phyloP scores from a whole-genome alignment of 2,888 invertebrate species.

The Polyommatus icarus region DNA sequence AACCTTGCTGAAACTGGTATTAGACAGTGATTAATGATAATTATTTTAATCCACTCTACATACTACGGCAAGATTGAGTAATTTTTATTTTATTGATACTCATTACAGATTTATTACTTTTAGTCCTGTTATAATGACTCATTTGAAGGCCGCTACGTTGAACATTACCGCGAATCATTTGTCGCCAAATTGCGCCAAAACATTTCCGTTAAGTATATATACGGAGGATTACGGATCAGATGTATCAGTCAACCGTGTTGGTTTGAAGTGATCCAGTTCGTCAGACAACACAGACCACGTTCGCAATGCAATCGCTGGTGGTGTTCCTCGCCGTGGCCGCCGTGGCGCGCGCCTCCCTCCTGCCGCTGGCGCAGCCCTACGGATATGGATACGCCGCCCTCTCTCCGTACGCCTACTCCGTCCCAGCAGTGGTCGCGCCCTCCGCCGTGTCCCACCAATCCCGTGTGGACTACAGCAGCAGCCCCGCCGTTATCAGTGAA shows the following conservation, averaged over 20 bases:
- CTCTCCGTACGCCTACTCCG: slow-evolving; percentile 42
- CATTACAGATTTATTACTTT: slow-evolving; percentile 20
- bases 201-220: slow-evolving; percentile 74
- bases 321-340: slow-evolving; percentile 82
- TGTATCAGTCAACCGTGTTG: slow-evolving; percentile 62
- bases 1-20: background rate
- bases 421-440: slow-evolving; percentile 46
- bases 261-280: slow-evolving; percentile 65
- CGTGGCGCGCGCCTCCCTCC: slow-evolving; percentile 78
- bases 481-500: slow-evolving; percentile 42
- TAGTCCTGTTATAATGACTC: background rate
- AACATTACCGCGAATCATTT: slow-evolving; percentile 57
- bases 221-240: slow-evolving; percentile 48
- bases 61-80: background rate
- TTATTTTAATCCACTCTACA: background rate
- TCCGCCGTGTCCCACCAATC: slow-evolving; percentile 39
- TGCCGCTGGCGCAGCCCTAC: slow-evolving; percentile 62
- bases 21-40: background rate
- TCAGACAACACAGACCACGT: slow-evolving; percentile 68
- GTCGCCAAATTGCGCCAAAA: slow-evolving; percentile 62
- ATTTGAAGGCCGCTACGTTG: slow-evolving; percentile 58
- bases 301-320: slow-evolving; percentile 76
- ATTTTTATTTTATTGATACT: slow-evolving; percentile 12
- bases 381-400: slow-evolving; percentile 46
- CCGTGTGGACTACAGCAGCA: slow-evolving; percentile 24